phyloP scores from a whole-genome alignment of 1,140 invertebrate species.

The Matsumurasca onukii region DNA sequence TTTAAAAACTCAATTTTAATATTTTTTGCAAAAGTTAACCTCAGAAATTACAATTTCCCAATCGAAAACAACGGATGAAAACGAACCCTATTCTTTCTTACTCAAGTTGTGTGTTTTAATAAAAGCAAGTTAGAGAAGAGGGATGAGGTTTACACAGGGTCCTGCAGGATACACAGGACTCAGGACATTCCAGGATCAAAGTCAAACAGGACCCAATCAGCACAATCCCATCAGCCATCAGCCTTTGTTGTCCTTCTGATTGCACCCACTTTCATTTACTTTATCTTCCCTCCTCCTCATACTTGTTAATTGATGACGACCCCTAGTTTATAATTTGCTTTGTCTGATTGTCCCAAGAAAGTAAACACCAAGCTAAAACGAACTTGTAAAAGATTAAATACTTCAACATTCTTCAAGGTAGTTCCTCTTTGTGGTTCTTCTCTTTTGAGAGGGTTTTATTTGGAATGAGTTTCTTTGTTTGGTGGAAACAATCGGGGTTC shows the following conservation, averaged over 20 bases:
- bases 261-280: not conserved
- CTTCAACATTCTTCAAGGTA: not conserved
- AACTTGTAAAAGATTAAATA: slow-evolving; percentile 6
- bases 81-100: too few species aligned
- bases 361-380: not conserved
- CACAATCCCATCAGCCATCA: slow-evolving; percentile 7
- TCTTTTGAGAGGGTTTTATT: too few species aligned
- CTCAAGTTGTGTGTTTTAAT: not conserved
- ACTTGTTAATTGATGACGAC: slow-evolving; percentile 19
- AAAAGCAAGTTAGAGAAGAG: not conserved
- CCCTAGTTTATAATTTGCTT: slow-evolving; percentile 13
- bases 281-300: slow-evolving; percentile 16
- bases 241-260: slow-evolving; percentile 1
- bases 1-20: too few species aligned
- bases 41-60: too few species aligned
- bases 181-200: slow-evolving; percentile 24
- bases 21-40: too few species aligned
- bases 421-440: too few species aligned
- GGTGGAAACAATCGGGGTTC: too few species aligned
- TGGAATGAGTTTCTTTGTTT: too few species aligned
- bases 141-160: not conserved
- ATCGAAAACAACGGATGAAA: too few species aligned
- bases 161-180: not conserved
- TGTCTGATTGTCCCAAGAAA: slow-evolving; percentile 16
- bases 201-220: slow-evolving; percentile 13